Conservation (phyloP, 2,113 vertebrate species). For the Saccopteryx leptura region DNA sequence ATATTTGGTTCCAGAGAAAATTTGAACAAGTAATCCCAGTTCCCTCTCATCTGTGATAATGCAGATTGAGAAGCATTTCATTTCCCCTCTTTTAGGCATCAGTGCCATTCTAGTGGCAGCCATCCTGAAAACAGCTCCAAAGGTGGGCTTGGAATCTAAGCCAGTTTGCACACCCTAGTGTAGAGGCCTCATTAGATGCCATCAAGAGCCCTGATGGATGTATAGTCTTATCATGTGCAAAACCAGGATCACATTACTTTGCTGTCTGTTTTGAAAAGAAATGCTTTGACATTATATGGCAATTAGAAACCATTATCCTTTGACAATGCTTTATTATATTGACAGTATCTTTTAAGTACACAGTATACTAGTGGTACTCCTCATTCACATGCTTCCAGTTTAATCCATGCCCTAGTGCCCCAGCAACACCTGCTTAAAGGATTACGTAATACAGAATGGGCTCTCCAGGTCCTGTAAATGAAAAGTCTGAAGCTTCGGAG, state of each 20-base stretch:
- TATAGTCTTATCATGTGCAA: conserved; percentile 72
- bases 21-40: not conserved
- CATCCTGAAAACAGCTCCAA: conserved; percentile 64
- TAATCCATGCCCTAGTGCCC: conserved; percentile 80
- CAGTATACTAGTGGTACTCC: conserved; percentile 73
- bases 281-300: conserved; percentile 86
- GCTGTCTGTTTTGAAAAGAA: conserved; percentile 85
- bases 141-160: conserved; percentile 47
- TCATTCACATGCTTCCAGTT: conserved; percentile 74
- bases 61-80: not conserved
- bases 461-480: conserved; percentile 73
- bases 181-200: conserved; percentile 54
- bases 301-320: conserved; percentile 85
- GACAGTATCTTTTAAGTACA: conserved; percentile 82
- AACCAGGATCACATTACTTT: conserved; percentile 80
- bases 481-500: conserved; percentile 67
- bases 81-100: not conserved
- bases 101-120: not conserved
- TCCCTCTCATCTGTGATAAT: not conserved
- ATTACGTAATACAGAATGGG: conserved; percentile 68
- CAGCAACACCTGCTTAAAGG: conserved; percentile 60
- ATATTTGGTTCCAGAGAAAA: conserved; percentile 20
- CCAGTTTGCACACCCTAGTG: conserved; percentile 51
- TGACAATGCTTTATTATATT: conserved; percentile 84
- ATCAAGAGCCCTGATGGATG: conserved; percentile 74